Conservation (phyloP, 2,113 vertebrate species). For the Clupea harengus region DNA sequence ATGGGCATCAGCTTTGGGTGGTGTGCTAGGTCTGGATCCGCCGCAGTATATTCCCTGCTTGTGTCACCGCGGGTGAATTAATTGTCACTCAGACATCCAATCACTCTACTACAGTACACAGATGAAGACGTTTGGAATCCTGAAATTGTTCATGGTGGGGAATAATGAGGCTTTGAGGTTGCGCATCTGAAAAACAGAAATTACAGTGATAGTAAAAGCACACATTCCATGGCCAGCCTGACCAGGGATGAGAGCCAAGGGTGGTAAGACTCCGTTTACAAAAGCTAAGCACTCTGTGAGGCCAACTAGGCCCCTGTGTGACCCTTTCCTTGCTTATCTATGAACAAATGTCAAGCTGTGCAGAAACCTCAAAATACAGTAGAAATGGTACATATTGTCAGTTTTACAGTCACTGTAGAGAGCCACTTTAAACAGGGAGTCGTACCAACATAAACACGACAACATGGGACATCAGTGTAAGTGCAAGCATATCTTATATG, state of each 20-base stretch:
- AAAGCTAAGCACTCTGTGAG: background rate
- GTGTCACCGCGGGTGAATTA: background rate
- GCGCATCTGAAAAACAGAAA: background rate
- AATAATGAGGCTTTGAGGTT: background rate
- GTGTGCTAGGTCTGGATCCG: background rate
- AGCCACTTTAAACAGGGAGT: background rate
- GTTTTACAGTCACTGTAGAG: background rate
- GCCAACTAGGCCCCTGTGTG: background rate
- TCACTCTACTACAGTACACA: background rate
- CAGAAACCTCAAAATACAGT: background rate
- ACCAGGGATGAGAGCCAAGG: background rate
- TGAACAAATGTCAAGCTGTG: background rate
- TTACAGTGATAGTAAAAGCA: background rate
- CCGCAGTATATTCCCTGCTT: background rate
- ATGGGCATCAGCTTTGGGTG: no score
- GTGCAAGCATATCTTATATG: background rate
- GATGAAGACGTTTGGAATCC: background rate
- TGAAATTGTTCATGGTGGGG: background rate
- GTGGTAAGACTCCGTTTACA: background rate
- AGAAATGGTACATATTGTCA: background rate
- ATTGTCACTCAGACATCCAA: background rate
- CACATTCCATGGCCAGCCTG: background rate
- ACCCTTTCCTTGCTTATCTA: background rate
- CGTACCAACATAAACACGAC: background rate
- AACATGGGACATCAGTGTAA: background rate